phyloP scores from a whole-genome alignment of 2,113 vertebrate species.

The Chaenocephalus aceratus region DNA sequence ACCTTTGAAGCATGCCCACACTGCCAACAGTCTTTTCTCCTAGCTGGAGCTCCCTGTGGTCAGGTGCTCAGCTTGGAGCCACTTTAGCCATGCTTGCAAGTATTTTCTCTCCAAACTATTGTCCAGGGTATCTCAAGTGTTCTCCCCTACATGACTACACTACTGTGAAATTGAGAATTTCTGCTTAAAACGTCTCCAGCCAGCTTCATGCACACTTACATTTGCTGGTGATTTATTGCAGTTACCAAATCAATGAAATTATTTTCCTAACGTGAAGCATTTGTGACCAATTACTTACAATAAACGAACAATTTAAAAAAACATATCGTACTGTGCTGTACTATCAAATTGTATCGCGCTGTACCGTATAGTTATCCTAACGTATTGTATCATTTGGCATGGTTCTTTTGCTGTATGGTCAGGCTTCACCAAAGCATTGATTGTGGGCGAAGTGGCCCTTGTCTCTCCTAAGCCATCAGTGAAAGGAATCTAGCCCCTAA shows the following conservation, averaged over 20 bases:
- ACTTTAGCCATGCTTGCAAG: constrained; percentile 34
- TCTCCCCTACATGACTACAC: constrained; percentile 6
- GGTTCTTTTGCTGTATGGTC: too few relatives aligned
- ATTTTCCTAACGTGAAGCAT: constrained; percentile 42
- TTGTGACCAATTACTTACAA: constrained; percentile 39
- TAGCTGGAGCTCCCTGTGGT: constrained; percentile 32
- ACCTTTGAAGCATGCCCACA: constrained; percentile 49
- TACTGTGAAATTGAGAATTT: neutral
- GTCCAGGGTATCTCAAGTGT: constrained; percentile 26
- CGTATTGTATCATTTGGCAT: too few relatives aligned
- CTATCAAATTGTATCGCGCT: too few relatives aligned
- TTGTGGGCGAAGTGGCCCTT: neutral
- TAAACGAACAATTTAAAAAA: too few relatives aligned
- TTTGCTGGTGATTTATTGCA: constrained; percentile 55
- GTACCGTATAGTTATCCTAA: too few relatives aligned
- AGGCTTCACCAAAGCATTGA: constrained; percentile 18
- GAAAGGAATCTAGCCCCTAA: constrained; percentile 45
- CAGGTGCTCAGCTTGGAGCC: constrained; percentile 20
- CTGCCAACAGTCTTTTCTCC: constrained; percentile 39
- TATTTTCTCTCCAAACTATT: constrained; percentile 32
- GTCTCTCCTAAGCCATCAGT: constrained; percentile 34
- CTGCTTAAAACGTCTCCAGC: constrained; percentile 16
- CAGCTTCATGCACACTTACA: constrained; percentile 15
- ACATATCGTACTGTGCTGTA: too few relatives aligned
- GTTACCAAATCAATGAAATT: constrained; percentile 40